Evolutionary conservation across 2,113 vertebrate species (phyloP).

Genomic region (Microtus richardsoni): DNA sequence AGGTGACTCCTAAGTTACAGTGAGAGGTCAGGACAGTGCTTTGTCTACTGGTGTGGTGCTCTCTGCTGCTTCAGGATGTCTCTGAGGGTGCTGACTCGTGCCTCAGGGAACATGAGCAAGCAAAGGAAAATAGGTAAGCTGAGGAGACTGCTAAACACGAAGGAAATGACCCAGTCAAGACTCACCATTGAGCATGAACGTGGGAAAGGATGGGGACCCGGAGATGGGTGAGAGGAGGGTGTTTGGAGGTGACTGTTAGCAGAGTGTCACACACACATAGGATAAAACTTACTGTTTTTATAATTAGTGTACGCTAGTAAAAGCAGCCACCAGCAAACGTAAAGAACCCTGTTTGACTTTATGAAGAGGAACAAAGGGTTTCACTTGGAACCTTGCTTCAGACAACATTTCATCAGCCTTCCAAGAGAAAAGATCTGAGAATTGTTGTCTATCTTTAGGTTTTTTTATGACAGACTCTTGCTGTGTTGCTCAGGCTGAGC

Average conservation of each 20-base stretch:
- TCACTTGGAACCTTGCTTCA: background rate
- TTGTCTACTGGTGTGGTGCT: accelerated
- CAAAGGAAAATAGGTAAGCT: background rate
- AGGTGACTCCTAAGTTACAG: background rate
- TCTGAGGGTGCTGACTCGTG: background rate
- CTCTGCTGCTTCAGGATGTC: background rate
- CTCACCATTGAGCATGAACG: background rate
- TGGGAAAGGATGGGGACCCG: background rate
- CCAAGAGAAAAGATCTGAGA: background rate
- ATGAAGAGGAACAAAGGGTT: background rate
- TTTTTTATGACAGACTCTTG: background rate
- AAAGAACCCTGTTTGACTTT: background rate
- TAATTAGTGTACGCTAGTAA: background rate
- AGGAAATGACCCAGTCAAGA: background rate
- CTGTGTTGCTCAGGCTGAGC: background rate
- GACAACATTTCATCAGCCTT: background rate
- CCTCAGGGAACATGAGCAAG: background rate
- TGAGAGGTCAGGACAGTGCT: too few species aligned
- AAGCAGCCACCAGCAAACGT: background rate
- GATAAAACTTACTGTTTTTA: background rate
- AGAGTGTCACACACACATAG: background rate
- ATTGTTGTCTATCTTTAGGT: background rate
- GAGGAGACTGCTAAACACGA: background rate
- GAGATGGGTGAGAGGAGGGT: background rate
- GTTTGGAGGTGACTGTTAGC: background rate